Evolutionary conservation across 2,113 vertebrate species (phyloP).

Genomic region (Gallinago jamesoni): DNA sequence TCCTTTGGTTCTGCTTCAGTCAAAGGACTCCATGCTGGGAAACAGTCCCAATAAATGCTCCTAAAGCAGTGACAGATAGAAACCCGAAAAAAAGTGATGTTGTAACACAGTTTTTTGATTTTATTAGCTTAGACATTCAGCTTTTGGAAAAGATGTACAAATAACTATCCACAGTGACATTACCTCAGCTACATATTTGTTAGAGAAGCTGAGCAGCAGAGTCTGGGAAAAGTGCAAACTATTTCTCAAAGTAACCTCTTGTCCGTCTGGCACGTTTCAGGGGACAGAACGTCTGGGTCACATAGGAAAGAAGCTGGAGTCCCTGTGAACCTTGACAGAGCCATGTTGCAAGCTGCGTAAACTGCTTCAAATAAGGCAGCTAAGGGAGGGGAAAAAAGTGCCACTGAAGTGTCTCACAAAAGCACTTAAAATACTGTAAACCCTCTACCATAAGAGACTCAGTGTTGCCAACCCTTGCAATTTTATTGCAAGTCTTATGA

Average conservation of each 20-base stretch:
- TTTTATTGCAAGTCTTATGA: slow-evolving; percentile 9
- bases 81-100: background rate
- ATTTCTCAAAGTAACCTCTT: slow-evolving; percentile 62
- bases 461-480: background rate
- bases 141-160: slow-evolving; percentile 25
- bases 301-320: slow-evolving; percentile 31
- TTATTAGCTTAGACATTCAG: background rate
- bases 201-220: background rate
- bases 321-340: slow-evolving; percentile 35
- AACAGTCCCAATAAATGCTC: background rate
- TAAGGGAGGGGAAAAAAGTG: background rate
- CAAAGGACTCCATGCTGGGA: background rate
- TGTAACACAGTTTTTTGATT: background rate
- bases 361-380: background rate
- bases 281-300: slow-evolving; percentile 52
- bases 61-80: background rate
- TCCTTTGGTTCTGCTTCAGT: background rate
- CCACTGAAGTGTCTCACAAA: slow-evolving; percentile 2
- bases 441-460: background rate
- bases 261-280: slow-evolving; percentile 58
- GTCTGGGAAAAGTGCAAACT: slow-evolving; percentile 48
- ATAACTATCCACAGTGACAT: background rate
- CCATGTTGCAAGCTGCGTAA: slow-evolving; percentile 45
- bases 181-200: slow-evolving; percentile 34
- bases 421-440: slow-evolving; percentile 32